phyloP scores from a whole-genome alignment of 1,140 invertebrate genomes.

The Hylaeus volcanicus region DNA sequence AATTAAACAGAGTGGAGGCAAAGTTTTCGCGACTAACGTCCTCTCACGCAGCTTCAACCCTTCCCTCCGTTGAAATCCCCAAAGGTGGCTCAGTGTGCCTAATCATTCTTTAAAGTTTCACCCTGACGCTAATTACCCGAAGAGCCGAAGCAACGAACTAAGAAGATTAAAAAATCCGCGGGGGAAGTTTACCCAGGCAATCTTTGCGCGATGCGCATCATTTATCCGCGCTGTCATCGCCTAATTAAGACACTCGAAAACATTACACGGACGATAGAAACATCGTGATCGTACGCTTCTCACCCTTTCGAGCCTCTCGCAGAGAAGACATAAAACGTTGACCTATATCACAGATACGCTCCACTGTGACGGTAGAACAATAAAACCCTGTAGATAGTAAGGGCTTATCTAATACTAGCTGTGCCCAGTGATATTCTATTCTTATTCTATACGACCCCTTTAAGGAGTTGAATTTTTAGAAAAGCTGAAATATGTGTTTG shows the following conservation, averaged over 20 bases:
- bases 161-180: conserved; percentile 64
- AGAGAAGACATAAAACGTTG: neutral
- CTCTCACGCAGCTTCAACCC: conserved; percentile 39
- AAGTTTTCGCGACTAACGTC: conserved; percentile 20
- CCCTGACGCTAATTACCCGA: conserved; percentile 67
- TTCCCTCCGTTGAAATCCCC: conserved; percentile 55
- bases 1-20: conserved; percentile 28
- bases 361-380: no score
- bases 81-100: conserved; percentile 41
- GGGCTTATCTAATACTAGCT: no score
- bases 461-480: no score
- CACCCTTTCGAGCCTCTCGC: neutral
- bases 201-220: conserved; percentile 27
- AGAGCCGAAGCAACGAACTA: conserved; percentile 47
- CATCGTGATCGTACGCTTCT: neutral
- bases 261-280: neutral
- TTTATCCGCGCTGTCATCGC: conserved; percentile 21
- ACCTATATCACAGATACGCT: neutral
- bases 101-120: conserved; percentile 71
- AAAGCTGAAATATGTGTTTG: no score
- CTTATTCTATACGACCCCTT: no score
- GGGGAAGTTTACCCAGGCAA: conserved; percentile 15
- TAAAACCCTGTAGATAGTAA: neutral
- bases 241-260: conserved; percentile 29
- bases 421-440: no score